Evolutionary conservation across 2,113 vertebrate genomes (phyloP).

Genomic region (Setophaga coronata): DNA sequence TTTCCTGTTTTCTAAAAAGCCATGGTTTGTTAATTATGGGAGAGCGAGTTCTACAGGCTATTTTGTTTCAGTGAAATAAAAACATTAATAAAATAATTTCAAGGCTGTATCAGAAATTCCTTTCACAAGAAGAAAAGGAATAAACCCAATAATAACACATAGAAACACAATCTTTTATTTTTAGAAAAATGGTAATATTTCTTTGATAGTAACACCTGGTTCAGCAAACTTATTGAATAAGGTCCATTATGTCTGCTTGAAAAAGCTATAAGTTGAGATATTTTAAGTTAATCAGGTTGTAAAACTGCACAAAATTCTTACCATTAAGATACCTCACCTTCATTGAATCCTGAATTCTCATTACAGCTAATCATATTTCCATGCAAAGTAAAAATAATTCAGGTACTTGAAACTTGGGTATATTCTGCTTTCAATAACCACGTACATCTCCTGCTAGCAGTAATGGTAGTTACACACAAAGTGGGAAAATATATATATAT

Average conservation of each 20-base stretch:
- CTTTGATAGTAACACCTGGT: conserved; percentile 30
- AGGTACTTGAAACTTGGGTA: neutral
- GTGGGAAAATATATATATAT: neutral
- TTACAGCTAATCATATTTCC: conserved; percentile 53
- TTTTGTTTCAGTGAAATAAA: neutral
- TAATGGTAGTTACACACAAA: neutral
- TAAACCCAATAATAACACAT: neutral
- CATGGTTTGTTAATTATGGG: neutral
- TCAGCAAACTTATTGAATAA: conserved; percentile 68
- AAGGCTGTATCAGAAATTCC: neutral
- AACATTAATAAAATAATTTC: neutral
- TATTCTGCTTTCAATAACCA: neutral
- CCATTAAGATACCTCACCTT: conserved; percentile 38
- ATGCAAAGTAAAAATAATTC: conserved; percentile 55
- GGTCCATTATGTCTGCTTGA: conserved; percentile 46
- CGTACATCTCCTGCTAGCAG: neutral
- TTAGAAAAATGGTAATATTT: conserved; percentile 43
- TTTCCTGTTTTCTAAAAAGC: neutral
- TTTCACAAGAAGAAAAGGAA: neutral
- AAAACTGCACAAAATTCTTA: conserved; percentile 55
- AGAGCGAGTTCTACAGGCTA: neutral
- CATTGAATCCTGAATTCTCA: conserved; percentile 56
- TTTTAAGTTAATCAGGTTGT: conserved; percentile 65
- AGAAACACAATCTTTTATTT: neutral
- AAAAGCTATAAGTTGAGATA: conserved; percentile 47